Conservation (phyloP, 2,113 vertebrate genomes). For the Gnathonemus echidnorhynchus region DNA sequence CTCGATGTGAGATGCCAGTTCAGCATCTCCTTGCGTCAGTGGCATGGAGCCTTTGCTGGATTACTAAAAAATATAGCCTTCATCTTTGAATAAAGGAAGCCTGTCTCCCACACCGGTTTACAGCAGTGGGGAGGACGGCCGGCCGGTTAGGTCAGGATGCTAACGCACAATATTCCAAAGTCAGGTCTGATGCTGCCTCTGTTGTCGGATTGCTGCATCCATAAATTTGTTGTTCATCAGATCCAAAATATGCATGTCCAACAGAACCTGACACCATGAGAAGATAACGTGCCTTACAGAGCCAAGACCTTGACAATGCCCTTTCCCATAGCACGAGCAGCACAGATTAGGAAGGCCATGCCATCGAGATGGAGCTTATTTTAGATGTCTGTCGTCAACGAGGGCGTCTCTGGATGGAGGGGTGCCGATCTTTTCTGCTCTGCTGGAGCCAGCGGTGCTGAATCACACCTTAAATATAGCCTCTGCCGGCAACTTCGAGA, state of each 20-base stretch:
- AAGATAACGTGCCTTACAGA: not conserved
- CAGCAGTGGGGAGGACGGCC: no score
- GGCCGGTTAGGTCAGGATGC: not conserved
- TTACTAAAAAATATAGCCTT: not conserved
- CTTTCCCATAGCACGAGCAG: conserved; percentile 20
- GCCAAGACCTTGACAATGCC: not conserved
- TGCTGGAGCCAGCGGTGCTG: conserved; percentile 21
- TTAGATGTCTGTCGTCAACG: conserved; percentile 26
- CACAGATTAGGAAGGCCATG: conserved; percentile 19
- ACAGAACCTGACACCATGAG: not conserved
- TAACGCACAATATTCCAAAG: not conserved
- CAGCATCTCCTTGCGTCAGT: not conserved
- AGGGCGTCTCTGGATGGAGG: conserved; percentile 21
- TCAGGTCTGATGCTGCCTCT: not conserved
- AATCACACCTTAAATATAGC: conserved; percentile 37
- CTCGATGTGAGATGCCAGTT: not conserved
- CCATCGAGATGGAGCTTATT: conserved; percentile 27
- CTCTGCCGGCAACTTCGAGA: conserved; percentile 14
- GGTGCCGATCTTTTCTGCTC: conserved; percentile 27
- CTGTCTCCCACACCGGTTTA: not conserved
- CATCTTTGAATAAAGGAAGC: not conserved
- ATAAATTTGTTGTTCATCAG: not conserved
- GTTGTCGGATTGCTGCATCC: no score
- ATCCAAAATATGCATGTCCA: not conserved
- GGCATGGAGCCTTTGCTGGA: not conserved